A percentile compares a stretch with the other conserved stretches of the same genome.
Conservation (phyloP, 1,140 invertebrate genomes). For the Nymphalis io region DNA sequence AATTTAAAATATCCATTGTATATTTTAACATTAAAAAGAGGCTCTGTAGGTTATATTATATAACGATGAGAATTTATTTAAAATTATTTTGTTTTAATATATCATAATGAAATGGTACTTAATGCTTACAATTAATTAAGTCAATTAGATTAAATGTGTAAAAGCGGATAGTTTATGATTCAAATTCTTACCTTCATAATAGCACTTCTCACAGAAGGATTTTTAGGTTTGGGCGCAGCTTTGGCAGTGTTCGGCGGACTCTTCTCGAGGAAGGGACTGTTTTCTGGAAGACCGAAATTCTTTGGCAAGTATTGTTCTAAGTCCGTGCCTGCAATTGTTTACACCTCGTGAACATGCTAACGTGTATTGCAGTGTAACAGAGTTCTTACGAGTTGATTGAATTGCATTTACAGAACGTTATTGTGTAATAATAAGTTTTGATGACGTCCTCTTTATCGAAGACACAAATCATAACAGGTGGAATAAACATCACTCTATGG, state of each 20-base stretch:
- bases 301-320: slow-evolving; percentile 82
- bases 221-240: slow-evolving; percentile 66
- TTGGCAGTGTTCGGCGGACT: slow-evolving; percentile 67
- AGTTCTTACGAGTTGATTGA: slow-evolving; percentile 14
- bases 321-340: slow-evolving; percentile 77
- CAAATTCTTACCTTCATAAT: slow-evolving; percentile 65
- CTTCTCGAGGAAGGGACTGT: slow-evolving; percentile 75
- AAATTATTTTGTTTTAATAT: too few species aligned
- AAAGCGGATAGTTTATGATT: not conserved
- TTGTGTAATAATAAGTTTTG: slow-evolving; percentile 4
- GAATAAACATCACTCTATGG: slow-evolving; percentile 47
- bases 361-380: slow-evolving; percentile 25
- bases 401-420: slow-evolving; percentile 12
- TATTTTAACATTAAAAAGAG: too few species aligned
- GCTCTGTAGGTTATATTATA: too few species aligned
- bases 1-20: not conserved
- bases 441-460: slow-evolving; percentile 29
- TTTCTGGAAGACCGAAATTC: slow-evolving; percentile 82
- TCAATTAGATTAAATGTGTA: too few species aligned
- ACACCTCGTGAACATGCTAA: slow-evolving; percentile 44
- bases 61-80: too few species aligned
- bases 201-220: slow-evolving; percentile 59
- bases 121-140: too few species aligned
- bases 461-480: slow-evolving; percentile 28
- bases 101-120: too few species aligned